Evolutionary conservation across 2,113 vertebrate species (phyloP).

Genomic region (Acanthochromis polyacanthus): DNA sequence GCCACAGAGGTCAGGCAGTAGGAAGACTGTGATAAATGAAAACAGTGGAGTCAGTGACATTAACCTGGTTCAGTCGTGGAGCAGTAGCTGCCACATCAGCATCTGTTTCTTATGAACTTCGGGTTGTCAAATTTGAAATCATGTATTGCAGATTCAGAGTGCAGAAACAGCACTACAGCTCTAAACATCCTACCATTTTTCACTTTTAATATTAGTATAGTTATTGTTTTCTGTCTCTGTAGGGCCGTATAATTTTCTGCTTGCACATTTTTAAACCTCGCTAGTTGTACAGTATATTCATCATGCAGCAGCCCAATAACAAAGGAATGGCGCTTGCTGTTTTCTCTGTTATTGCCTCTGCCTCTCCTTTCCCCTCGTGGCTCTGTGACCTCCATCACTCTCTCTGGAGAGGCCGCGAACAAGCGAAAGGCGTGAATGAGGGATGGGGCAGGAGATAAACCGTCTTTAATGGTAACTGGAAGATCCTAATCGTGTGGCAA

Average conservation of each 20-base stretch:
- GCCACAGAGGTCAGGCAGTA: too few relatives aligned
- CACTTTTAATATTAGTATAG: rapidly evolving
- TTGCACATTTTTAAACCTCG: slow-evolving; percentile 3
- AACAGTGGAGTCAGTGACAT: too few relatives aligned
- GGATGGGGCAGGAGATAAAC: slow-evolving; percentile 68
- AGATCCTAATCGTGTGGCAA: slow-evolving; percentile 77
- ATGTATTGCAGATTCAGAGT: too few relatives aligned
- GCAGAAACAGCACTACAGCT: too few relatives aligned
- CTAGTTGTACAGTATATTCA: not conserved
- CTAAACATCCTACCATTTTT: too few relatives aligned
- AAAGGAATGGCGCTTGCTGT: slow-evolving; percentile 25
- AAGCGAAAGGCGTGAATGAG: slow-evolving; percentile 51
- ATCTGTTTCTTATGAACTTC: too few relatives aligned
- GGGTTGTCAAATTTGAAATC: too few relatives aligned
- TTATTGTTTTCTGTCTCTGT: not conserved
- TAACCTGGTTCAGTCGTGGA: too few relatives aligned
- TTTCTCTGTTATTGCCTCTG: slow-evolving; percentile 14
- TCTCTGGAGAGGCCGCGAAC: slow-evolving; percentile 50
- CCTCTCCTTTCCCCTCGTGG: slow-evolving; percentile 24
- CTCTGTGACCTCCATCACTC: slow-evolving; percentile 68
- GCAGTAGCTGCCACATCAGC: too few relatives aligned
- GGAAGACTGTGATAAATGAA: too few relatives aligned
- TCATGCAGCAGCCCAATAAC: slow-evolving; percentile 2
- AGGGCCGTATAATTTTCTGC: not conserved
- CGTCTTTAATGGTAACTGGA: slow-evolving; percentile 76